These are phyloP conservation scores for Poecile atricapillus DNA, from an alignment of 2,113 vertebrate genomes.

Conservation along the genomic window DNA sequence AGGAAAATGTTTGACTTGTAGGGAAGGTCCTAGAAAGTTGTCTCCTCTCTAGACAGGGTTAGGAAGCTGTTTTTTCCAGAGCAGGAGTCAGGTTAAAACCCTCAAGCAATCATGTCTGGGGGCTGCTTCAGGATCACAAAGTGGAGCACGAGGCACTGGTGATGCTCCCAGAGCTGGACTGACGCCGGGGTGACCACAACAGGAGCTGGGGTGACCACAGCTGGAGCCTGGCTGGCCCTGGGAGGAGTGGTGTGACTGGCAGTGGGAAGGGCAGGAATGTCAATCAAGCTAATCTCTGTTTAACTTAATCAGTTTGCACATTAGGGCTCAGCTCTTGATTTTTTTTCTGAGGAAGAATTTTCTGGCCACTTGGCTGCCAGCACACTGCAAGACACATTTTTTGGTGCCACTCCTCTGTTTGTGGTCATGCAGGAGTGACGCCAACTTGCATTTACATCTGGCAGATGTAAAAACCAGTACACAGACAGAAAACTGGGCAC, in stretches of 20 bases:
- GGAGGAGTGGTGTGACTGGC: not conserved
- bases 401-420: not conserved
- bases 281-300: not conserved
- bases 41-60: not conserved
- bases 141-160: not conserved
- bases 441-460: not conserved
- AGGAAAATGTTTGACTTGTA: conserved; percentile 67
- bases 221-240: not conserved
- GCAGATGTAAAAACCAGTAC: not conserved
- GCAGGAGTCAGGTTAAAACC: not conserved
- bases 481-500: not conserved
- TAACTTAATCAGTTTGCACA: not conserved
- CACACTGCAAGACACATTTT: not conserved
- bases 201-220: not conserved
- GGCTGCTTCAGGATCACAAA: not conserved
- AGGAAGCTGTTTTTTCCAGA: not conserved
- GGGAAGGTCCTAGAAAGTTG: conserved; percentile 48
- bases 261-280: not conserved
- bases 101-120: not conserved
- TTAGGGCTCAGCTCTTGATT: not conserved
- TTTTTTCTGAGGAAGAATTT: not conserved
- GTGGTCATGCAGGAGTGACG: accelerated
- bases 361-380: not conserved
- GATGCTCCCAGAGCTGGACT: not conserved
- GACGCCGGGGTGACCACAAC: not conserved